phyloP scores from a whole-genome alignment of 2,888 invertebrate species.

The Alviniconcha strummeri region DNA sequence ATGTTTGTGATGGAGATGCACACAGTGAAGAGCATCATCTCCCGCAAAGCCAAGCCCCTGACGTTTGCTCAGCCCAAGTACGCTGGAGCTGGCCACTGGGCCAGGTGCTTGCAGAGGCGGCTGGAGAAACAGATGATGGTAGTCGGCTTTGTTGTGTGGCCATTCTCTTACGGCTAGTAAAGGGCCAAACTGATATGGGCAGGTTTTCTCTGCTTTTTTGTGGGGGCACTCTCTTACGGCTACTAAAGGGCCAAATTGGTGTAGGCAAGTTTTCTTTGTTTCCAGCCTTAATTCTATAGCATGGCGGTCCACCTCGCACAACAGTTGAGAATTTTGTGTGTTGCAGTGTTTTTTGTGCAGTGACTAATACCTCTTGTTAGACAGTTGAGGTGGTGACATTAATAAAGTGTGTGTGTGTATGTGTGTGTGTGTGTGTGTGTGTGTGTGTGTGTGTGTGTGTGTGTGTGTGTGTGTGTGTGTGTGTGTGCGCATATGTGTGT shows the following conservation, averaged over 20 bases:
- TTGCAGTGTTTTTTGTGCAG: neutral
- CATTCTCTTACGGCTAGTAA: too few species aligned
- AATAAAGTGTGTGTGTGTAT: neutral
- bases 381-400: too few species aligned
- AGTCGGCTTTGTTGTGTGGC: neutral
- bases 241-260: too few species aligned
- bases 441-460: neutral
- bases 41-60: slow-evolving; percentile 64
- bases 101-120: slow-evolving; percentile 81
- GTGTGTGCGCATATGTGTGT: slow-evolving; percentile 2
- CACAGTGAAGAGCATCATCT: slow-evolving; percentile 81
- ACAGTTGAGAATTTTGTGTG: neutral
- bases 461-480: slow-evolving; percentile 6
- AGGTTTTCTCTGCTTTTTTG: too few species aligned
- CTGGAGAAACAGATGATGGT: slow-evolving; percentile 73
- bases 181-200: too few species aligned
- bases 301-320: too few species aligned
- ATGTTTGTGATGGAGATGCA: slow-evolving; percentile 86
- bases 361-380: too few species aligned
- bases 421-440: neutral
- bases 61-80: slow-evolving; percentile 82
- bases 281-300: too few species aligned
- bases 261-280: too few species aligned
- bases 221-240: too few species aligned
- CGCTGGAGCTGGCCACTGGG: slow-evolving; percentile 83